Conservation (phyloP, 2,797 vertebrate genomes). For the Lepus townsendii region DNA sequence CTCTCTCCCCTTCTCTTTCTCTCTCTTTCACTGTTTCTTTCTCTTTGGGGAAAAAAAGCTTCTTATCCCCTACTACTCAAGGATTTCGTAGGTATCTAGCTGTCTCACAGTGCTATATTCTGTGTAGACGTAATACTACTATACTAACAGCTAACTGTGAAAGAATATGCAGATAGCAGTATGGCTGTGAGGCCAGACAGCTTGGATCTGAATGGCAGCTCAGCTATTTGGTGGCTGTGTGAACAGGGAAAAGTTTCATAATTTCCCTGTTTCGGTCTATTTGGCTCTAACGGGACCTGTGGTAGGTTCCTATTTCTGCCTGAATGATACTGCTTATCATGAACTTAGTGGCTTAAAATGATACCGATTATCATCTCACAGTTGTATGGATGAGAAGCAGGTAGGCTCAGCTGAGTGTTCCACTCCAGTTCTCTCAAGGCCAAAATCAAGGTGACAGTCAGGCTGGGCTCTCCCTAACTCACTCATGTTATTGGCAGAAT, state of each 20-base stretch:
- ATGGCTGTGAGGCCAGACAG: not conserved
- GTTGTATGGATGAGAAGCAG: not conserved
- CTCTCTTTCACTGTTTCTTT: no score
- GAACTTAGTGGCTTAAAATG: conserved; percentile 1
- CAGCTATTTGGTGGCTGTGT: not conserved
- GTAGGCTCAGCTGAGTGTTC: not conserved
- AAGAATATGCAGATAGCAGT: not conserved
- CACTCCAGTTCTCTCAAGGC: not conserved
- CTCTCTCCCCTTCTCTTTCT: no score
- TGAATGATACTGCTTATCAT: not conserved
- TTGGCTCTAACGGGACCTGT: not conserved
- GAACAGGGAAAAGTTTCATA: not conserved
- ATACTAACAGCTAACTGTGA: not conserved
- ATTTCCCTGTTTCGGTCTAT: not conserved
- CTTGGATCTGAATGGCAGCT: not conserved
- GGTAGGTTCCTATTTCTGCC: not conserved
- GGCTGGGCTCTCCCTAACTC: not conserved
- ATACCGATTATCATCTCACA: not conserved
- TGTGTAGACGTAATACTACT: not conserved
- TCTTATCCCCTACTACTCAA: not conserved
- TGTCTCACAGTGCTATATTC: not conserved
- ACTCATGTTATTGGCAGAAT: not conserved
- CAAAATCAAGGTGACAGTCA: not conserved
- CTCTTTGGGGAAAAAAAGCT: not conserved
- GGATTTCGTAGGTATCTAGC: conserved; percentile 19